These are phyloP conservation scores for Hydroisotoma schaefferi DNA, from an alignment of 2,888 invertebrate species.

Conservation along the genomic window DNA sequence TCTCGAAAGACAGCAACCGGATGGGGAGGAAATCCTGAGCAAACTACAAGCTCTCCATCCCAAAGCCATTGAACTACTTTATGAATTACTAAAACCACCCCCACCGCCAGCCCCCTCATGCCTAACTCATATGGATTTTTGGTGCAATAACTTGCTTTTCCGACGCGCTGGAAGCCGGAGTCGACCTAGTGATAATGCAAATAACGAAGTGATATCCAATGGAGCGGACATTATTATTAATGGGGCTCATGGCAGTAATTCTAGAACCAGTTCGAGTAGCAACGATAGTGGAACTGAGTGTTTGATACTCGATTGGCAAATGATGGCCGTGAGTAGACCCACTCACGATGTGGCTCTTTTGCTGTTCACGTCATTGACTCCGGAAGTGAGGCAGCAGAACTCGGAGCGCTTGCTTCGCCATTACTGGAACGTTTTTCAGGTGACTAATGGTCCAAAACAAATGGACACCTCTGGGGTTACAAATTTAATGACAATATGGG, in stretches of 20 bases:
- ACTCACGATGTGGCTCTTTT: slow-evolving; percentile 49
- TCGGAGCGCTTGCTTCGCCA: slow-evolving; percentile 44
- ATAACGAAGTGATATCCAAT: slow-evolving; percentile 12
- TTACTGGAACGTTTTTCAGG: slow-evolving; percentile 46
- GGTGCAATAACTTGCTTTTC: slow-evolving; percentile 50
- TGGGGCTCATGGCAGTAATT: too few relatives aligned
- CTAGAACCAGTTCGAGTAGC: too few relatives aligned
- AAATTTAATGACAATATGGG: too few relatives aligned
- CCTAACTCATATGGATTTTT: slow-evolving; percentile 49
- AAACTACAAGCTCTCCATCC: slow-evolving; percentile 46
- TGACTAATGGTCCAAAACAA: slow-evolving; percentile 4
- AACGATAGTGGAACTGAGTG: slow-evolving; percentile 36
- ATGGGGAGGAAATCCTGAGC: slow-evolving; percentile 42
- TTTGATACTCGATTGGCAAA: slow-evolving; percentile 50
- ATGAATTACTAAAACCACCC: slow-evolving; percentile 46
- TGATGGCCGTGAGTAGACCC: slow-evolving; percentile 49
- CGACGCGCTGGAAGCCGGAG: slow-evolving; percentile 39
- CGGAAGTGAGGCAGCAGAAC: slow-evolving; percentile 41
- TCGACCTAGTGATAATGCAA: slow-evolving; percentile 25
- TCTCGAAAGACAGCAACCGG: slow-evolving; percentile 44
- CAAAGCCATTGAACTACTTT: slow-evolving; percentile 44
- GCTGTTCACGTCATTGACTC: slow-evolving; percentile 46
- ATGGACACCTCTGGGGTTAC: neutral
- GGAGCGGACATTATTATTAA: slow-evolving; percentile 24
- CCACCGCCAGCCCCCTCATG: slow-evolving; percentile 43